Percentiles rank a stretch among this genome's conserved stretches.
Evolutionary conservation across 2,888 invertebrate genomes (phyloP).

Genomic region (Agrochola macilenta): DNA sequence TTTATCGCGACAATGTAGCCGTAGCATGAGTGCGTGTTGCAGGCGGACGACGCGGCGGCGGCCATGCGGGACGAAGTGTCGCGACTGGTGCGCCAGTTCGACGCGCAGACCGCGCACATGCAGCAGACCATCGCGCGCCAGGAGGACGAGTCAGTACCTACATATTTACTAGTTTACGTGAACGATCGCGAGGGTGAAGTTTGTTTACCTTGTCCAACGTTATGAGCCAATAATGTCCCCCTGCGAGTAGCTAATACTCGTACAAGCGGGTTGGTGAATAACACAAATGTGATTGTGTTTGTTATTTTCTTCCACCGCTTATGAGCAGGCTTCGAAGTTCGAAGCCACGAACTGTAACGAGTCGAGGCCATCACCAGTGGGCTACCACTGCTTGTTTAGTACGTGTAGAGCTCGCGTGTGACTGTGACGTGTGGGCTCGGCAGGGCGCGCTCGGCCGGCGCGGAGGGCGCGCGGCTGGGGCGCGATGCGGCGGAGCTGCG

Average conservation of each 20-base stretch:
- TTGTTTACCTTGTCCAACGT: neutral
- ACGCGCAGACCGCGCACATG: slow-evolving; percentile 55
- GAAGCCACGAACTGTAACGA: too few relatives aligned
- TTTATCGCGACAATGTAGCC: neutral
- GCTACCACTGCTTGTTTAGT: too few relatives aligned
- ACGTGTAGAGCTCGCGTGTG: neutral
- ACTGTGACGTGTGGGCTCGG: neutral
- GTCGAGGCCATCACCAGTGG: too few relatives aligned
- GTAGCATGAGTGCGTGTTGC: slow-evolving; percentile 26
- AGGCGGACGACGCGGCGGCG: slow-evolving; percentile 61
- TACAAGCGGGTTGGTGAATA: neutral
- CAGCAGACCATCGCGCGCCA: slow-evolving; percentile 34
- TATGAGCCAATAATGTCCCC: neutral
- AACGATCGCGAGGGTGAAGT: neutral
- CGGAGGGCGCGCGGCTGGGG: neutral
- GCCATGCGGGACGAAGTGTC: slow-evolving; percentile 69
- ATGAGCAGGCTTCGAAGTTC: too few relatives aligned
- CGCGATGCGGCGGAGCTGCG: neutral
- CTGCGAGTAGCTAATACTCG: neutral
- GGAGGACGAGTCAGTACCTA: slow-evolving; percentile 38
- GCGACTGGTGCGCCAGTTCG: slow-evolving; percentile 65
- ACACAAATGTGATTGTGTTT: neutral
- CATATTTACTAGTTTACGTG: neutral
- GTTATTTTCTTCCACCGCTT: too few relatives aligned
- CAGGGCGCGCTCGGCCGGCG: slow-evolving; percentile 33